A percentile compares a stretch with the other conserved stretches of the same genome.
Evolutionary conservation across 2,888 invertebrate species (phyloP).

Genomic region (Apoderus coryli): DNA sequence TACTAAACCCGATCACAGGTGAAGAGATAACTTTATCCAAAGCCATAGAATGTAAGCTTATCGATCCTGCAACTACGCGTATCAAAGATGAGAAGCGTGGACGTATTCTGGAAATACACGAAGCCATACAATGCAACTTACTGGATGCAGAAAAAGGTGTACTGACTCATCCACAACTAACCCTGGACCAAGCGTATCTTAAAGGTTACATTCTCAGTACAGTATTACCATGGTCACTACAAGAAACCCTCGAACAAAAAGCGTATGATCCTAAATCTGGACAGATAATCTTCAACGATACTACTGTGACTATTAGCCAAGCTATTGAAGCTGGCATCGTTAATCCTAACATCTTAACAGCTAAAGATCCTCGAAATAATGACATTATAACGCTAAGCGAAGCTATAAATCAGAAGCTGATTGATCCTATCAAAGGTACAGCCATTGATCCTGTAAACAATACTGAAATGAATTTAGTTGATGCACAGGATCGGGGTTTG

Average conservation of each 20-base stretch:
- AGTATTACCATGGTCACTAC: conserved; percentile 65
- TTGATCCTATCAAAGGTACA: conserved; percentile 68
- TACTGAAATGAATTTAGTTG: conserved; percentile 59
- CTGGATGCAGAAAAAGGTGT: conserved; percentile 56
- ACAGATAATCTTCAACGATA: conserved; percentile 52
- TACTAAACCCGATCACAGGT: conserved; percentile 65
- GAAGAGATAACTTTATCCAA: conserved; percentile 58
- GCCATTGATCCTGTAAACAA: conserved; percentile 62
- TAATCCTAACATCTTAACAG: conserved; percentile 59
- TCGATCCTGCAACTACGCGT: conserved; percentile 56
- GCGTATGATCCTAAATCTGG: conserved; percentile 65
- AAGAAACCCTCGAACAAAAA: conserved; percentile 69
- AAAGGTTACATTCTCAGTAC: conserved; percentile 71
- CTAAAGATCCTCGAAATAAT: conserved; percentile 65
- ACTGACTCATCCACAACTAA: conserved; percentile 52
- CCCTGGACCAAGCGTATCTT: conserved; percentile 63
- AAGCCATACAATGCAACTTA: conserved; percentile 54
- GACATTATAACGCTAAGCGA: conserved; percentile 68
- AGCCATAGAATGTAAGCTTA: conserved; percentile 55
- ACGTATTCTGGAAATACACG: conserved; percentile 47
- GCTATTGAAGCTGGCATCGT: conserved; percentile 63
- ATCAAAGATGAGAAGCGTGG: conserved; percentile 60
- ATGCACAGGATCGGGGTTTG: conserved; percentile 71
- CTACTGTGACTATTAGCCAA: conserved; percentile 54
- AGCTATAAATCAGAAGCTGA: conserved; percentile 59